Evolutionary conservation across 2,888 invertebrate genomes (phyloP).

Genomic region (Choristoneura rosaceana): DNA sequence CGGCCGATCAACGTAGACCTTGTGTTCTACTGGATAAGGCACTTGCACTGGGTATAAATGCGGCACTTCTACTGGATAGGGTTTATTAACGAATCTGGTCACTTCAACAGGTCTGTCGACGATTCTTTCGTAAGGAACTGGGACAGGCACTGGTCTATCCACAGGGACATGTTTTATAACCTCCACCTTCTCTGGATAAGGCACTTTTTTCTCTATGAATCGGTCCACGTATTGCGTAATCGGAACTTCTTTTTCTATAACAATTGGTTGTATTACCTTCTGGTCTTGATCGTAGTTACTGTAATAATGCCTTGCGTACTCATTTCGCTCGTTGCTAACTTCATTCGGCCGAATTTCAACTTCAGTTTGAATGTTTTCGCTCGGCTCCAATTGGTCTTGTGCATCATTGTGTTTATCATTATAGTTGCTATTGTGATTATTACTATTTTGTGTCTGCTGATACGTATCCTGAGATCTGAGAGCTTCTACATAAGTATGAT

Average conservation of each 20-base stretch:
- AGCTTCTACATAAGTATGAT: constrained; percentile 68
- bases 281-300: constrained; percentile 58
- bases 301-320: constrained; percentile 57
- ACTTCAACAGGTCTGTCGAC: constrained; percentile 84
- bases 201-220: constrained; percentile 76
- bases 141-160: constrained; percentile 75
- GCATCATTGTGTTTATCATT: constrained; percentile 52
- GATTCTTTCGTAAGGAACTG: constrained; percentile 80
- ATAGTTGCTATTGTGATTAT: constrained; percentile 56
- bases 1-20: constrained; percentile 81
- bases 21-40: constrained; percentile 80
- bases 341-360: constrained; percentile 65
- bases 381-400: constrained; percentile 64
- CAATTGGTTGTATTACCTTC: constrained; percentile 76
- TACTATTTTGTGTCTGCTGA: constrained; percentile 68
- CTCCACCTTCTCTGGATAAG: constrained; percentile 72
- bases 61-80: constrained; percentile 84
- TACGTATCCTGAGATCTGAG: constrained; percentile 72
- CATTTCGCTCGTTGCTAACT: constrained; percentile 59
- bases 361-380: constrained; percentile 67
- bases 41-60: constrained; percentile 65
- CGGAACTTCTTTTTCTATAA: constrained; percentile 78
- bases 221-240: constrained; percentile 77
- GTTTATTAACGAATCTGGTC: constrained; percentile 84
- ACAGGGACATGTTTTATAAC: constrained; percentile 68